phyloP scores from a whole-genome alignment of 2,113 vertebrate species.

The Rhea pennata region DNA sequence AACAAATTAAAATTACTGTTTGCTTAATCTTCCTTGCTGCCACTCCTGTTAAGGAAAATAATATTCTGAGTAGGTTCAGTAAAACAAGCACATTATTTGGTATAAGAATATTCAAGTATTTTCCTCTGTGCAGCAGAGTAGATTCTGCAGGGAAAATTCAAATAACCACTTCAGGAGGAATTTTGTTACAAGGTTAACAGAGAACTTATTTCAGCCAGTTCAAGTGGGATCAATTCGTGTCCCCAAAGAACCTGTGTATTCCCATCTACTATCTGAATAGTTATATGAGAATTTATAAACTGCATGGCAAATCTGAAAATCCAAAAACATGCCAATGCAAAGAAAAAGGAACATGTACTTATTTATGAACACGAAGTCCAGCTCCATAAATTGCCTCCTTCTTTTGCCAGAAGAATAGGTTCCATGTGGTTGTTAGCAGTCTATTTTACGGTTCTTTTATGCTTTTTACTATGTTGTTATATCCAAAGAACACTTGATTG shows the following conservation, averaged over 20 bases:
- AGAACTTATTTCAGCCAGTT: neutral
- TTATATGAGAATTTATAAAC: neutral
- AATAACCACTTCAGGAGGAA: neutral
- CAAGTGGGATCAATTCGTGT: neutral
- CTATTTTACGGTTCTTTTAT: neutral
- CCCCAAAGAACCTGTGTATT: neutral
- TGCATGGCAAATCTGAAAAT: neutral
- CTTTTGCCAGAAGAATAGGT: conserved; percentile 9
- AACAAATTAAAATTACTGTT: neutral
- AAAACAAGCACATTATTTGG: neutral
- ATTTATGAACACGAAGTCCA: neutral
- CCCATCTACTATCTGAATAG: neutral
- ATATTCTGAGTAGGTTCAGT: neutral
- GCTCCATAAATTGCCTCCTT: neutral
- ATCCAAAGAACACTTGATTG: neutral
- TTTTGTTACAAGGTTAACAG: neutral
- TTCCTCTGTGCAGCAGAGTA: neutral
- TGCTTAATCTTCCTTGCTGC: neutral
- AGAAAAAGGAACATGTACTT: neutral
- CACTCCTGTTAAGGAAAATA: neutral
- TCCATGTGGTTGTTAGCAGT: neutral
- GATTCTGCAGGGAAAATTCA: neutral
- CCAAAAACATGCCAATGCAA: neutral
- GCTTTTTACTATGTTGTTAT: neutral
- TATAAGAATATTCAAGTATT: neutral